Base-by-base conservation (phyloP, 2,888 invertebrate species). In the Dryocosmus kuriphilus region DNA sequence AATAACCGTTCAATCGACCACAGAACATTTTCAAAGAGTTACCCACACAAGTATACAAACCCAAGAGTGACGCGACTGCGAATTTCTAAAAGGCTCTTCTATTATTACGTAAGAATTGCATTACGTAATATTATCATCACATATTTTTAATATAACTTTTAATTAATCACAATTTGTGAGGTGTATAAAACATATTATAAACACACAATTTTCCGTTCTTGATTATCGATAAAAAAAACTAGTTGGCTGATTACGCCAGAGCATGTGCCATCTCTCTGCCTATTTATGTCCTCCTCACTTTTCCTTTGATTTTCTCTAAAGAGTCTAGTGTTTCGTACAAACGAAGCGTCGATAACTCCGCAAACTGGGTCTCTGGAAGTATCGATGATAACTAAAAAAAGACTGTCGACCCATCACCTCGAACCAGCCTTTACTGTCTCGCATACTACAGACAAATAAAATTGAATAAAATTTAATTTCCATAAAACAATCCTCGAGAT, bases 1-100 rank as follows among this genome's bases (percentile, higher is more conserved):
- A 78, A 86, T 86, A 85, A 77, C 41, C 77, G 80, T 82, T 85
- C 84, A 81, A 85, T 84, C 81, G 80, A 77, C 67, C 77, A 74
- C 75, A 81, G 80, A 84, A 85, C 74, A 80, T 85, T 85, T 84
- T 83, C 84, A 78, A 82, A 85, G 81, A 75, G 73, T 74, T 19
- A 41, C 30, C 51, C 30, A 51, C 51, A 51, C 71, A 71, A 71
- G 30, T 71, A 51, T 51, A n/a, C 71, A 71, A 71, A 71, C 27
- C 71, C 46, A 51, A 71, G 51, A 71, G 51, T 19, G n/a, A 71
- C 3, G 30, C 5, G 30, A 51, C 24, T 71, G 30, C 27, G 30
- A 51, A 38, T 71, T 41, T 67, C 24, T 67, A 55, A 55, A 55
- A 55, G 51, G 51, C 51, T 55, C 51, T n/a, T 55, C 6, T n/a